Evolutionary conservation across 2,888 invertebrate species (phyloP).

Genomic region (Athetis lepigone): DNA sequence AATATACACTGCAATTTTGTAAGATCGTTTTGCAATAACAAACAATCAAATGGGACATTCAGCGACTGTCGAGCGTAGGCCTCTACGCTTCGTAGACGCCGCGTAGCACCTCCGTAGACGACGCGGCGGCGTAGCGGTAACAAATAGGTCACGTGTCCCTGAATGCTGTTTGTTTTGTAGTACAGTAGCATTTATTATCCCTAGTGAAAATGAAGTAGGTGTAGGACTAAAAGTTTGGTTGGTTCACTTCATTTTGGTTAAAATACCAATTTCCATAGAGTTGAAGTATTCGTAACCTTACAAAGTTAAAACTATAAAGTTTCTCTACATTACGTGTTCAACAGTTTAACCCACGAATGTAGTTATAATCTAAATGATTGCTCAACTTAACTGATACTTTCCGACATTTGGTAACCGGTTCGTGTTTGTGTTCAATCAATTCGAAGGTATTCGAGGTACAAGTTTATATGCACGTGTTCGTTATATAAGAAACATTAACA

Average conservation of each 20-base stretch:
- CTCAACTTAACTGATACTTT: constrained; percentile 26
- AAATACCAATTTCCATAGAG: background rate
- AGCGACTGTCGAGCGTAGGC: background rate
- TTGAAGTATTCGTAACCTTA: background rate
- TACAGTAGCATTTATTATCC: background rate
- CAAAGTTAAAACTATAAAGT: background rate
- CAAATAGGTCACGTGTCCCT: too few species aligned
- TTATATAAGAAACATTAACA: background rate
- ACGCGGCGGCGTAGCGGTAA: background rate
- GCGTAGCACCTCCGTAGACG: background rate
- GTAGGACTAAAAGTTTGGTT: background rate
- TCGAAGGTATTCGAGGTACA: background rate
- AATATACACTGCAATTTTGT: constrained; percentile 20
- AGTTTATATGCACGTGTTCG: background rate
- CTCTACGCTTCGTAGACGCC: too few species aligned
- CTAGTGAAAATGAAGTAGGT: background rate
- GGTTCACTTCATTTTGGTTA: background rate
- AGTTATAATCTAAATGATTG: constrained; percentile 13
- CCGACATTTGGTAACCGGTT: constrained; percentile 30
- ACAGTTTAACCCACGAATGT: background rate
- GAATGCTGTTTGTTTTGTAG: background rate
- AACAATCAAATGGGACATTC: background rate
- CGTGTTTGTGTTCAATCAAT: constrained; percentile 19
- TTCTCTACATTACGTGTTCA: background rate
- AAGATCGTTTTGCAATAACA: background rate